Percentiles rank a stretch among this genome's conserved stretches.
Evolutionary conservation across 2,888 invertebrate genomes (phyloP).

Genomic region (Buathra laborator): DNA sequence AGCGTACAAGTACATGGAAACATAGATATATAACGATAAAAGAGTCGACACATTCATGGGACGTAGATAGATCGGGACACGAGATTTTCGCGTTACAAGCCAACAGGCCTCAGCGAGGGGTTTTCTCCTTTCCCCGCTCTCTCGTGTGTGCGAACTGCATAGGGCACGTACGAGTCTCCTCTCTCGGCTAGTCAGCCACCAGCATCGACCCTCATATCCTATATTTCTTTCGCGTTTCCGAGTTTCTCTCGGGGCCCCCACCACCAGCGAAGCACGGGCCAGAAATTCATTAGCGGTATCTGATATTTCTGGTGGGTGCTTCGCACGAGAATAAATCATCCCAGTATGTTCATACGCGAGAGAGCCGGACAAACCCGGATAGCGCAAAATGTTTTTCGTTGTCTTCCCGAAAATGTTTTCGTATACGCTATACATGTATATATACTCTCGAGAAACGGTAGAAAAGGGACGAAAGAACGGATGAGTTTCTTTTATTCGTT

Average conservation of each 20-base stretch:
- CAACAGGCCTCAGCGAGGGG: constrained; percentile 15
- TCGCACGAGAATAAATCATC: constrained; percentile 83
- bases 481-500: constrained; percentile 30
- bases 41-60: constrained; percentile 1
- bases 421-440: constrained; percentile 8
- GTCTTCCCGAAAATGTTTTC: constrained; percentile 58
- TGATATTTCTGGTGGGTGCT: constrained; percentile 84
- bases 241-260: constrained; percentile 14
- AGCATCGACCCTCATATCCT: constrained; percentile 56
- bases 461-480: not conserved
- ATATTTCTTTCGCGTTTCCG: constrained; percentile 63
- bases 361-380: constrained; percentile 15
- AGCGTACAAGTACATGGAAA: not conserved
- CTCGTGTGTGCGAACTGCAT: constrained; percentile 39
- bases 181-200: constrained; percentile 40
- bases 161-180: constrained; percentile 45
- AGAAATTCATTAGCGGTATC: constrained; percentile 83
- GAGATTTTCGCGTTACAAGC: constrained; percentile 39
- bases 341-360: constrained; percentile 64
- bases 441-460: constrained; percentile 13
- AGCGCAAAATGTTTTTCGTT: constrained; percentile 34
- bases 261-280: constrained; percentile 44
- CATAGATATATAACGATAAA: constrained; percentile 12
- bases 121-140: constrained; percentile 24
- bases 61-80: constrained; percentile 44